Conservation (phyloP, 2,113 vertebrate species). For the Cygnus atratus region DNA sequence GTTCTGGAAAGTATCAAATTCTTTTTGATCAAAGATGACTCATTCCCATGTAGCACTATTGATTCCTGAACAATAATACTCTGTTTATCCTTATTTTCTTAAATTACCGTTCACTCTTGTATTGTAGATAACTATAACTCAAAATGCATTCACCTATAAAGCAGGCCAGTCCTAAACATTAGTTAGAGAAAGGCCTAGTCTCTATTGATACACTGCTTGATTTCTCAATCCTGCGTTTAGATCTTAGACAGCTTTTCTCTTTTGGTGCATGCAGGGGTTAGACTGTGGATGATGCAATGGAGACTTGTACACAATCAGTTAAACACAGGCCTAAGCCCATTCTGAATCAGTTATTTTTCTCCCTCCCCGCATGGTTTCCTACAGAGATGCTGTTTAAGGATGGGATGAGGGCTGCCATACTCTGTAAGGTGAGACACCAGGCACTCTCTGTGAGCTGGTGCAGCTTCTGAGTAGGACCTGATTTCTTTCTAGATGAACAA, state of each 20-base stretch:
- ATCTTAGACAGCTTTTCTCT: background rate
- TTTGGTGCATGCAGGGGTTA: background rate
- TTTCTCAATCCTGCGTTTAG: background rate
- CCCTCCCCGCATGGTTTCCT: background rate
- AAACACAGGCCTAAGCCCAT: background rate
- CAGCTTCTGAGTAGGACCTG: background rate
- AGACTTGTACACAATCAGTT: background rate
- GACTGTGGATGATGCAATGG: background rate
- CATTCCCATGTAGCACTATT: background rate
- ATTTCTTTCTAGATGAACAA: background rate
- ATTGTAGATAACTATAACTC: background rate
- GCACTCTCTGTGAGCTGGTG: background rate
- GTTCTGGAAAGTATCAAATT: background rate
- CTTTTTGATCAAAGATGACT: background rate
- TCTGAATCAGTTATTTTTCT: background rate
- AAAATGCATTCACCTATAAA: background rate
- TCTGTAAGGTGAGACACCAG: background rate
- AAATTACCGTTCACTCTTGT: background rate
- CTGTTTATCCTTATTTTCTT: background rate
- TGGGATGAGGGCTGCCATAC: rapidly evolving
- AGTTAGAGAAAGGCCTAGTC: background rate
- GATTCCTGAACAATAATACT: background rate
- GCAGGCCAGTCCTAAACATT: background rate
- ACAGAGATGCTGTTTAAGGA: background rate
- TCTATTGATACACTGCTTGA: background rate